Evolutionary conservation across 2,113 vertebrate species (phyloP), one percentile per base, ranked within the genome.

Genomic region (Tragelaphus imberbis): DNA sequence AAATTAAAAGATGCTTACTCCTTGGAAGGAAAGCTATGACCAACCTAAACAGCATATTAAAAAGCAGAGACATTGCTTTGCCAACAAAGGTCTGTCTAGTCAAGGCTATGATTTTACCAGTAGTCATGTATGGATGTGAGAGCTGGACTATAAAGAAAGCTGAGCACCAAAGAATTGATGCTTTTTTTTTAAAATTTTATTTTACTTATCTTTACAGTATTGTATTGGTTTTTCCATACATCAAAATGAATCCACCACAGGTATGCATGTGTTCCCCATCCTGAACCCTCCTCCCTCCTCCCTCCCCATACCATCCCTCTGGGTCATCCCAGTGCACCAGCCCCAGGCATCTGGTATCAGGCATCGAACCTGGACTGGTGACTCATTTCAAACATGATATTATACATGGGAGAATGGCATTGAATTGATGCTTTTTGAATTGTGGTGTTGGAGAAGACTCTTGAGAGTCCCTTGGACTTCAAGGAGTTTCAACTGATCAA

Each of bases 111-210:
- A 8, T 68, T 68, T n/a, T n/a, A 4, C 63, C 63, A n/a, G 8
- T 10, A 2, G 63, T 68, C 16, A 68, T n/a, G 63, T n/a, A 68
- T 68, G 33, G 33, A 68, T 5, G 4, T n/a, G 16, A 68, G 33
- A n/a, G 16, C 2, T 68, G 63, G 33, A n/a, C 7, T n/a, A n/a
- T n/a, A 68, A 68, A 65, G 63, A 65, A 65, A n/a, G 63, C 16
- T n/a, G 4, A 68, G 33, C 0, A 0, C 3, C 4, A 0, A 10
- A 68, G 63, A 68, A 68, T 2, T n/a, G 63, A 68, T n/a, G 63
- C 7, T 68, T 68, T n/a, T n/a, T n/a, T n/a, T n/a, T n/a, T n/a
- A n/a, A n/a, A n/a, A n/a, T n/a, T n/a, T n/a, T n/a, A n/a, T n/a
- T n/a, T n/a, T n/a, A n/a, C n/a, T n/a, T n/a, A n/a, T n/a, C n/a